Evolutionary conservation across 23 tunicate genomes (phyloP).

Genomic region (Trididemnum nubilum): DNA sequence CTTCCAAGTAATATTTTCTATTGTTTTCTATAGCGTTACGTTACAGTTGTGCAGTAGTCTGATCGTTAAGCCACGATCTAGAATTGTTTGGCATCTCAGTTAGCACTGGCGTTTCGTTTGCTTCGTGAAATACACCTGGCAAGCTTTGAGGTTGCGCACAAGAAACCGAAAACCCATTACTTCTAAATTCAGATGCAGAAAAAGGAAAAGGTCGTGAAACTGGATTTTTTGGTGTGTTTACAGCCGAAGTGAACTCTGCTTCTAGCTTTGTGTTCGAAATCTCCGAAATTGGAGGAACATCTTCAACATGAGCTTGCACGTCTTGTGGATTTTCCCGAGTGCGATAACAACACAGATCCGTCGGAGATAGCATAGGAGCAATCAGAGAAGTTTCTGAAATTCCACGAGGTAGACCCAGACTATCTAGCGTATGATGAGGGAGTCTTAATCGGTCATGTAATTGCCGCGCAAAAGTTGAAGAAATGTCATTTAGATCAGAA

Average conservation of each 20-base stretch:
- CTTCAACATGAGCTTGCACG: not conserved
- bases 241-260: not conserved
- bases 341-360: not conserved
- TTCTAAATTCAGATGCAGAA: not conserved
- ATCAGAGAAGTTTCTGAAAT: not conserved
- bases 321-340: not conserved
- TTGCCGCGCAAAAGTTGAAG: not conserved
- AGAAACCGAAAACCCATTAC: not conserved
- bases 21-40: no score
- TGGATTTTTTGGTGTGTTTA: not conserved
- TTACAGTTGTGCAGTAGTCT: no score
- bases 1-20: no score
- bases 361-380: not conserved
- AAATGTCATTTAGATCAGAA: not conserved
- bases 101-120: not conserved
- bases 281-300: not conserved
- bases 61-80: no score
- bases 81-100: not conserved
- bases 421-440: not conserved
- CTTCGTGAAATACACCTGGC: not conserved
- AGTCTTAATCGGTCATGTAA: not conserved
- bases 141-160: constrained; percentile 11
- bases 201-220: not conserved
- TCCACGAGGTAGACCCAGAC: not conserved
- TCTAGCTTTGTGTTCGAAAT: not conserved